Percentiles rank a stretch among this genome's conserved stretches.
These are phyloP conservation scores for Bagarius yarrelli DNA, from an alignment of 2,113 vertebrate species.

Conservation along the genomic window DNA sequence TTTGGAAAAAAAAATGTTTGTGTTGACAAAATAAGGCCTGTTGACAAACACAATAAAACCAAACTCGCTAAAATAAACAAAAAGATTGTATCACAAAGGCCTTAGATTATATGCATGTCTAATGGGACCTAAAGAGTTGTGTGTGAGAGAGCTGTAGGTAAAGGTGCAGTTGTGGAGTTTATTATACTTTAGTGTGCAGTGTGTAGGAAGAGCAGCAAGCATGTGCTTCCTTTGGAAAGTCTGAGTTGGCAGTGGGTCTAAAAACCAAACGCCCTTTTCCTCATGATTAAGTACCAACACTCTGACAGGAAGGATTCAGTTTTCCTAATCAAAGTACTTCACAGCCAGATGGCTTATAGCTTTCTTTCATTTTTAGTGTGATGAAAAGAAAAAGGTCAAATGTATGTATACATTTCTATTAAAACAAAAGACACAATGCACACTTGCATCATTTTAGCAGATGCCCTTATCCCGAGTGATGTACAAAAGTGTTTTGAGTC, in stretches of 20 bases:
- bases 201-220: background rate
- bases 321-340: background rate
- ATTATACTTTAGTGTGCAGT: background rate
- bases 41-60: background rate
- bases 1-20: background rate
- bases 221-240: background rate
- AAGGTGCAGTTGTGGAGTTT: slow-evolving; percentile 3
- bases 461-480: too few relatives aligned
- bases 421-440: too few relatives aligned
- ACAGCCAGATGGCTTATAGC: background rate
- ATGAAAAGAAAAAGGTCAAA: background rate
- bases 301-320: background rate
- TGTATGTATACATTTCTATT: background rate
- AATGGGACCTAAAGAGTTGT: background rate
- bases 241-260: background rate
- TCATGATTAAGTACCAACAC: background rate
- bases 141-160: background rate
- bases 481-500: too few relatives aligned
- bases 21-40: background rate
- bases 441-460: too few relatives aligned
- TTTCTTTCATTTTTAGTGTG: background rate
- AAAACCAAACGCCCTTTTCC: background rate
- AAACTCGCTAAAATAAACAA: background rate
- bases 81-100: background rate
- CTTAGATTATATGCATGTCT: background rate